These are phyloP conservation scores for Drosophila kanapiae DNA, from an alignment of 1,140 invertebrate genomes.

Conservation along the genomic window DNA sequence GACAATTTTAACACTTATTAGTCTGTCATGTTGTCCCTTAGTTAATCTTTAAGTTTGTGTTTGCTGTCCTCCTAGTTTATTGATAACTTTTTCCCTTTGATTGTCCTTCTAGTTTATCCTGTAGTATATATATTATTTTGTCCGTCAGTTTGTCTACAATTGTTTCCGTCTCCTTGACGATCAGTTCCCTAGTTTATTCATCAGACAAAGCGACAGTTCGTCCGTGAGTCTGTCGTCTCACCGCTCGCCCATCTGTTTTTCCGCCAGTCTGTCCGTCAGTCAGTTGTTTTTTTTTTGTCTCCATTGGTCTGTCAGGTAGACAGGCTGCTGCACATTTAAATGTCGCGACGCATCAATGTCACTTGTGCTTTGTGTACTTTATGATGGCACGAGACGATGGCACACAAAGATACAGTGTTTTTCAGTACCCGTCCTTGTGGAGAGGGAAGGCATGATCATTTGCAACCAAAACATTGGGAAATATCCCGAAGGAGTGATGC, in stretches of 20 bases:
- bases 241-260: not conserved
- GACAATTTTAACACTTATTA: not conserved
- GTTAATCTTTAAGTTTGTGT: not conserved
- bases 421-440: slow-evolving; percentile 22
- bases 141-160: not conserved
- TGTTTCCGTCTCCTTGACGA: not conserved
- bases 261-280: slow-evolving; percentile 1
- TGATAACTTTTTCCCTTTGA: not conserved
- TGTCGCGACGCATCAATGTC: slow-evolving; percentile 66
- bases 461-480: slow-evolving; percentile 21
- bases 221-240: slow-evolving; percentile 2
- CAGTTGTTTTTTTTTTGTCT: slow-evolving; percentile 5
- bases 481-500: slow-evolving; percentile 36
- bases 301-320: slow-evolving; percentile 43
- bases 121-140: not conserved
- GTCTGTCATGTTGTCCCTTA: not conserved
- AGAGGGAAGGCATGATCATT: slow-evolving; percentile 34
- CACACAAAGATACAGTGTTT: slow-evolving; percentile 33
- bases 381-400: slow-evolving; percentile 43
- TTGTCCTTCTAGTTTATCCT: slow-evolving; percentile 5
- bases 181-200: not conserved
- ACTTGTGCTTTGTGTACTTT: slow-evolving; percentile 52
- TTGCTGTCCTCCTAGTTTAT: not conserved
- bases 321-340: slow-evolving; percentile 49
- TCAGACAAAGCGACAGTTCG: slow-evolving; percentile 3